These are phyloP conservation scores for Oreochromis aureus DNA, from an alignment of 2,113 vertebrate species.

Conservation along the genomic window DNA sequence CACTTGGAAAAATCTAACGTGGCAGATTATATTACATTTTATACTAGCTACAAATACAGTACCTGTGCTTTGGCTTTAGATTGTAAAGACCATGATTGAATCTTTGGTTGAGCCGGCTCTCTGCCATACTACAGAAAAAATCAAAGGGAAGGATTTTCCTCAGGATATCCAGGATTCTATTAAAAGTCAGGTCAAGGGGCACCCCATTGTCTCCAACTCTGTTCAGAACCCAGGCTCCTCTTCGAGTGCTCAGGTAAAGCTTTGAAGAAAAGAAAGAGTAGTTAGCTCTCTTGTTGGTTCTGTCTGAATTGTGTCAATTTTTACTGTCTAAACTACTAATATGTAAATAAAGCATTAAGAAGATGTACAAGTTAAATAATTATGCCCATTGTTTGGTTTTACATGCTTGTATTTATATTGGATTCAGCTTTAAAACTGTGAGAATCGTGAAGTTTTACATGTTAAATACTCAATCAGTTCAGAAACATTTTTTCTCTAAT, in stretches of 20 bases:
- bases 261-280: slow-evolving; percentile 23
- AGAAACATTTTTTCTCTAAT: background rate
- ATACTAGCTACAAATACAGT: background rate
- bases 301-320: background rate
- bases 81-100: slow-evolving; percentile 9
- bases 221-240: slow-evolving; percentile 84
- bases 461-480: background rate
- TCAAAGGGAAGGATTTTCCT: background rate
- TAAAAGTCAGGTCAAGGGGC: slow-evolving; percentile 75
- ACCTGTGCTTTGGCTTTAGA: slow-evolving; percentile 69
- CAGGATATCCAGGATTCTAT: slow-evolving; percentile 28
- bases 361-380: background rate
- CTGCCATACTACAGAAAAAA: too few relatives aligned
- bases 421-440: background rate
- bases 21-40: background rate
- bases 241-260: slow-evolving; percentile 72
- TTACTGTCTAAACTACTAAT: background rate
- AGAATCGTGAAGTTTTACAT: background rate
- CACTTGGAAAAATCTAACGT: background rate
- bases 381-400: background rate
- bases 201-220: slow-evolving; percentile 75
- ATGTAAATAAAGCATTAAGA: background rate
- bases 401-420: background rate
- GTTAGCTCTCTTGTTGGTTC: background rate
- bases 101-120: too few relatives aligned